phyloP scores from a whole-genome alignment of 1,140 invertebrate species.

The Drosophila orosa region DNA sequence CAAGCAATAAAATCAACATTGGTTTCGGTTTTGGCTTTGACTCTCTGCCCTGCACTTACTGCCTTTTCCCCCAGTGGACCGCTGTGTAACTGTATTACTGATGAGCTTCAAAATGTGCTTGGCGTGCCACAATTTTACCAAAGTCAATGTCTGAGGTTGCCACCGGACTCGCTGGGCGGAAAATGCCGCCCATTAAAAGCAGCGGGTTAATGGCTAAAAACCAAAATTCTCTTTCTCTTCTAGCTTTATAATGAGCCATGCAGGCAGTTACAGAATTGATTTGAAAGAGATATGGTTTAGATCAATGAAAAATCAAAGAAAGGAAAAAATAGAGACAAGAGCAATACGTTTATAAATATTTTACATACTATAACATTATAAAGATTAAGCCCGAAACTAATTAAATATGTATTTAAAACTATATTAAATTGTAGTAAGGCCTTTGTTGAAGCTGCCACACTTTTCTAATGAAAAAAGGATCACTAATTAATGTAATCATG shows the following conservation, averaged over 20 bases:
- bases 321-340: no score
- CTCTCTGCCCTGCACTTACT: constrained; percentile 23
- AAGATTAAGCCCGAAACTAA: background rate
- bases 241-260: constrained; percentile 44
- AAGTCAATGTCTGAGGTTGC: constrained; percentile 76
- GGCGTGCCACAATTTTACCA: constrained; percentile 67
- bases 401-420: background rate
- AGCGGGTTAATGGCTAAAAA: constrained; percentile 19
- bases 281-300: background rate
- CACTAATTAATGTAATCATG: no score
- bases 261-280: background rate
- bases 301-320: background rate
- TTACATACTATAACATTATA: no score
- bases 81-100: constrained; percentile 62
- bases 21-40: constrained; percentile 59
- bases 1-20: constrained; percentile 79
- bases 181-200: constrained; percentile 21
- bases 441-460: no score
- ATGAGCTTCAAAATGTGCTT: constrained; percentile 56
- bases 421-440: no score
- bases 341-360: background rate
- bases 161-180: constrained; percentile 6
- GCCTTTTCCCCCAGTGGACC: constrained; percentile 6
- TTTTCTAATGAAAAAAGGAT: no score
- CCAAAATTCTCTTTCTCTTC: background rate